These are phyloP conservation scores for Daphoenositta chrysoptera DNA, from an alignment of 2,113 vertebrate species.

Conservation along the genomic window DNA sequence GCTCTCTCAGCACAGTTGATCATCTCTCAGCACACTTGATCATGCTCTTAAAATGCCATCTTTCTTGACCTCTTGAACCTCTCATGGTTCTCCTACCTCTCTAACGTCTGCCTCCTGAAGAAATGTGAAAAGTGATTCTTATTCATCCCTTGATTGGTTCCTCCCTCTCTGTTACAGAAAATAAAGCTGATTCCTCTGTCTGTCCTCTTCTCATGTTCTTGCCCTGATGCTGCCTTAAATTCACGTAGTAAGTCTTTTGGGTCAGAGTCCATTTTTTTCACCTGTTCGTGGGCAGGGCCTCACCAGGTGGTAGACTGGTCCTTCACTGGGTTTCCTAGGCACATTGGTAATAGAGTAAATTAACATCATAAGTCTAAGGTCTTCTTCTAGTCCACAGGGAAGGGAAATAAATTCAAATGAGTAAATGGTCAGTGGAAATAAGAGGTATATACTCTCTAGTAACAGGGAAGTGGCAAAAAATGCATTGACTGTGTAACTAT, in stretches of 20 bases:
- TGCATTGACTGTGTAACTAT: not conserved
- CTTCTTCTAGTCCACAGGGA: not conserved
- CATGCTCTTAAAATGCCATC: not conserved
- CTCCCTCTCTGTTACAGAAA: not conserved
- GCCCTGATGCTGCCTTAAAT: not conserved
- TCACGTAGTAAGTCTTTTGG: not conserved
- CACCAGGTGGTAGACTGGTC: accelerated
- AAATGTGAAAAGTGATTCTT: not conserved
- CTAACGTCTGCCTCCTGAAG: not conserved
- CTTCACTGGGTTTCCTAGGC: not conserved
- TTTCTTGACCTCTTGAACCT: not conserved
- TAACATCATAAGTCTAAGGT: not conserved
- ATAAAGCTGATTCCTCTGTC: not conserved
- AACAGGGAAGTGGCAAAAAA: not conserved
- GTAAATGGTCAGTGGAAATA: not conserved
- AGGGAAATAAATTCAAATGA: not conserved
- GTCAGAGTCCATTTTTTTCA: not conserved
- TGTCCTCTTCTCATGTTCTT: not conserved
- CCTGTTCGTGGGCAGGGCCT: accelerated
- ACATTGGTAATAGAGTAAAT: not conserved
- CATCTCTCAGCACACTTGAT: not conserved
- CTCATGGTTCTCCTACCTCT: not conserved
- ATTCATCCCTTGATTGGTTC: not conserved
- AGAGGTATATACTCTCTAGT: not conserved
- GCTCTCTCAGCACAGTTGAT: not conserved